A percentile compares a stretch with the other conserved stretches of the same genome.
Conservation (phyloP, 2,113 vertebrate genomes). For the Sinocyclocheilus anophthalmus region DNA sequence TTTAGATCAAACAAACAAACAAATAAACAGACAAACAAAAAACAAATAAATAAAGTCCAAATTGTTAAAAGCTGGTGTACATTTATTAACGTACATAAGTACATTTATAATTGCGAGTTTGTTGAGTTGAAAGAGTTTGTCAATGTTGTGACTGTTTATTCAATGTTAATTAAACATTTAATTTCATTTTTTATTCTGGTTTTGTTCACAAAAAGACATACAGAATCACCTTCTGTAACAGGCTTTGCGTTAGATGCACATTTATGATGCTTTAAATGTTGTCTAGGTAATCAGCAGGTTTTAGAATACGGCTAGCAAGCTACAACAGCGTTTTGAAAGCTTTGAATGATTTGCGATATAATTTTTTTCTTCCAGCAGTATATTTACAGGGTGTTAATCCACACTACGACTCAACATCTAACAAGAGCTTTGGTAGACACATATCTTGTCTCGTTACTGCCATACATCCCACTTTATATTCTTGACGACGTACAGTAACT, state of each 20-base stretch:
- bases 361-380: not conserved
- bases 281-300: not conserved
- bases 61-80: too few species aligned
- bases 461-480: not conserved
- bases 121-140: not conserved
- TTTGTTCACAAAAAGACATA: not conserved
- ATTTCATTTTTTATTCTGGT: not conserved
- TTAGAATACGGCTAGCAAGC: not conserved
- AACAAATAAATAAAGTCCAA: too few species aligned
- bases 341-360: not conserved
- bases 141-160: not conserved
- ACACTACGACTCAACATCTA: not conserved
- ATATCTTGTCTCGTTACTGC: not conserved
- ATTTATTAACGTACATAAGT: not conserved
- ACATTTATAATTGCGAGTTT: not conserved
- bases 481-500: not conserved
- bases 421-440: slow-evolving; percentile 1
- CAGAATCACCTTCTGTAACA: not conserved
- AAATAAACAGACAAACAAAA: too few species aligned
- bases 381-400: slow-evolving; percentile 16
- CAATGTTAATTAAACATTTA: too few species aligned
- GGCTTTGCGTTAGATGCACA: not conserved
- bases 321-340: not conserved
- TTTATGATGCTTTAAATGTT: not conserved
- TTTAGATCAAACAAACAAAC: not conserved